Base-by-base conservation (phyloP, 1,140 invertebrate species). In the Cylas formicarius region DNA sequence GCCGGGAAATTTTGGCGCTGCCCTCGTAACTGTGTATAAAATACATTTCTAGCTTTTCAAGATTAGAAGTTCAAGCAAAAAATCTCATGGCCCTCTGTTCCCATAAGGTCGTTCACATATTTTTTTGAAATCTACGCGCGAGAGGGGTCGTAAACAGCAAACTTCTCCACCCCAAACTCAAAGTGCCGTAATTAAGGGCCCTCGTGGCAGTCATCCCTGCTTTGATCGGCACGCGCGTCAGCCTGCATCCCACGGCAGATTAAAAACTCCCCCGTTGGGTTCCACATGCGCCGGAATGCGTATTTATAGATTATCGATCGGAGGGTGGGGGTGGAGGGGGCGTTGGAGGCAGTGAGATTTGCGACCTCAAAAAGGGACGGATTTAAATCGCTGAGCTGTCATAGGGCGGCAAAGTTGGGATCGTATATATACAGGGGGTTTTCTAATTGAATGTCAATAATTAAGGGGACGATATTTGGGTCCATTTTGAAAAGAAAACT, bases 161-260 rank as follows among this genome's bases (percentile, higher is more conserved):
- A 45, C 32, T 50, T 31, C n/a, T 46, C 26, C 41, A 33, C 41
- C 23, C 48, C 34, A 26, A 21, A 16, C 10, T 20, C 23, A 29
- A 20, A 47, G 23, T 10, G 19, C 13, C 27, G 29, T 32, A 47
- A 52, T 52, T 52, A 49, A 49, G 33, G 50, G 35, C 41, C 48
- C 46, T 52, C 40, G 41, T 40, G 42, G 35, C 32, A 28, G 27
- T 22, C 44, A 40, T 36, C 34, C 2, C 18, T 26, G n/a, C n/a
- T n/a, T n/a, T n/a, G n/a, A n/a, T 39, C 45, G 13, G n/a, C 17
- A 18, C 22, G n/a, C 16, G 6, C 29, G 18, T 11, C 28, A 27
- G 16, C 20, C 20, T 14, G 7, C 11, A 20, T 43, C 41, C 24
- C 41, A 18, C 11, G 47, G 14, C 9, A 35, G 47, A 49, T 49